phyloP scores from a whole-genome alignment of 2,888 invertebrate species.

The Nemotelus nigrinus region DNA sequence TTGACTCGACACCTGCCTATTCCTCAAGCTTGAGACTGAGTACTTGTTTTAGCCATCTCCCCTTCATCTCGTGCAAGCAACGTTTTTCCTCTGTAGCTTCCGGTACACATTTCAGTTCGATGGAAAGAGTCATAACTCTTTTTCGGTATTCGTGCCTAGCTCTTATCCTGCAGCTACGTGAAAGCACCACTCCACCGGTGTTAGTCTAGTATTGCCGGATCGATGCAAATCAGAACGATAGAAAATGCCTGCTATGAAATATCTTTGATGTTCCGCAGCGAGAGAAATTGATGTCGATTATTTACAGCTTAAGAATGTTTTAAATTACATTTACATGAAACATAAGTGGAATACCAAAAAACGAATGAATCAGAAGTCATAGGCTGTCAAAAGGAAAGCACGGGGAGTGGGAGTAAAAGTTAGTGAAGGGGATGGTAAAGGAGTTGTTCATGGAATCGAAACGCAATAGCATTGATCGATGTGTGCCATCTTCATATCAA shows the following conservation, averaged over 20 bases:
- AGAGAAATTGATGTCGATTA: slow-evolving; percentile 37
- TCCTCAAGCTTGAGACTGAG: background rate
- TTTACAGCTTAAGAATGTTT: slow-evolving; percentile 42
- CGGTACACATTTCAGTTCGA: background rate
- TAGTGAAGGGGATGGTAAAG: background rate
- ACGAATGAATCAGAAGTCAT: too few relatives aligned
- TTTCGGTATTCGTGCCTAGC: background rate
- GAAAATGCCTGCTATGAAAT: slow-evolving; percentile 30
- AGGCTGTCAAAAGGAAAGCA: too few relatives aligned
- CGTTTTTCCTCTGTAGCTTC: background rate
- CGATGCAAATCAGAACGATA: slow-evolving; percentile 42
- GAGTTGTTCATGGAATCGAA: background rate
- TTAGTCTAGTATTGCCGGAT: slow-evolving; percentile 1
- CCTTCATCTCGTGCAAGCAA: too few relatives aligned
- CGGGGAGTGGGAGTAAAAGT: too few relatives aligned
- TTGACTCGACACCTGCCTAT: slow-evolving; percentile 33
- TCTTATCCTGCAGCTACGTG: too few relatives aligned
- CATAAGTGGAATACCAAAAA: slow-evolving; percentile 31
- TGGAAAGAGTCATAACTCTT: background rate
- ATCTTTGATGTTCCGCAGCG: slow-evolving; percentile 28
- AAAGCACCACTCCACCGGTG: background rate
- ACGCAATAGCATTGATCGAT: background rate
- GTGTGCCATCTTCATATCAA: background rate
- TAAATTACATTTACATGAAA: slow-evolving; percentile 36
- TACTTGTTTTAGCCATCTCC: background rate